Percentiles rank a stretch among this genome's conserved stretches.
Evolutionary conservation across 1,140 invertebrate species (phyloP).

Genomic region (Diorhabda carinulata): DNA sequence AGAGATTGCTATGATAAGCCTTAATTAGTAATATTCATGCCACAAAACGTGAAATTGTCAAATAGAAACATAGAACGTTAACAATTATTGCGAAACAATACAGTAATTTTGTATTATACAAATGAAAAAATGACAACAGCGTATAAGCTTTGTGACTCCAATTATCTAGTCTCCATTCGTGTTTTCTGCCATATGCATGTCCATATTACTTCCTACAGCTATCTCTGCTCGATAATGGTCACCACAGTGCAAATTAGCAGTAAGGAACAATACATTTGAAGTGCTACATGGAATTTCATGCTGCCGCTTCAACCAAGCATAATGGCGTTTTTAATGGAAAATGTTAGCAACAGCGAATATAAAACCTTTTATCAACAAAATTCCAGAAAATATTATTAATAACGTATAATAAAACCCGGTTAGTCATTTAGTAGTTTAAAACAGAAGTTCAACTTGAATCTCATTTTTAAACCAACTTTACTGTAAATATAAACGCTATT

Average conservation of each 20-base stretch:
- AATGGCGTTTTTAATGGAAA: constrained; percentile 7
- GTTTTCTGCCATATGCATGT: neutral
- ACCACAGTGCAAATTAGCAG: constrained; percentile 6
- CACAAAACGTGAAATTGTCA: too few species aligned
- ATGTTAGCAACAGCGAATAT: neutral
- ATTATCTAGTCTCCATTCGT: neutral
- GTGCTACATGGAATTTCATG: constrained; percentile 8
- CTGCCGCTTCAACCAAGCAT: neutral
- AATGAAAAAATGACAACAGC: neutral
- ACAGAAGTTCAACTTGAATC: too few species aligned
- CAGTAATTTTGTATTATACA: neutral
- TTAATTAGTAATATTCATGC: too few species aligned
- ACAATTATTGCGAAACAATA: too few species aligned
- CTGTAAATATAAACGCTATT: too few species aligned
- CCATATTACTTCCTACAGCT: constrained; percentile 3
- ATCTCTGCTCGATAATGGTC: constrained; percentile 12
- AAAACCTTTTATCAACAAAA: neutral
- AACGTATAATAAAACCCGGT: neutral
- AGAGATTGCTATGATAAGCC: too few species aligned
- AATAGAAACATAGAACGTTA: too few species aligned
- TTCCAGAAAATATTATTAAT: neutral
- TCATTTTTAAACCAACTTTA: too few species aligned
- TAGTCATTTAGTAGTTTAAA: too few species aligned
- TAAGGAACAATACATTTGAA: constrained; percentile 8
- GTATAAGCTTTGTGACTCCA: neutral